Base-by-base conservation (phyloP, 2,113 vertebrate species). In the Nematolebias whitei region DNA sequence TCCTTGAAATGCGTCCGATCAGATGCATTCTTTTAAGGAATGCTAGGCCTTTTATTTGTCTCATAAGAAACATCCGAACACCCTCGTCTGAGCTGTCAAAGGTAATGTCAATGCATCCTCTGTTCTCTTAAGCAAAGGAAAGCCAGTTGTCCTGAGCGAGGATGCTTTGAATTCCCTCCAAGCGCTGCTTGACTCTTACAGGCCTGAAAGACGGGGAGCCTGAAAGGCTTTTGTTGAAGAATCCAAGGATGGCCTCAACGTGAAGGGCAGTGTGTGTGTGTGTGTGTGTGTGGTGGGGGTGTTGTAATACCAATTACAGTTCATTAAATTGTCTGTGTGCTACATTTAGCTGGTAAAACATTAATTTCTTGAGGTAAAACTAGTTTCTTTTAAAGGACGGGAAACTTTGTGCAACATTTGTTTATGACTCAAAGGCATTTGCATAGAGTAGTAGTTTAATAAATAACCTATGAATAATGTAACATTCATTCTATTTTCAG, bases 201-300 rank as follows among this genome's bases (percentile, higher is more conserved):
- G 68, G 81, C 57, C 80, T 80, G 78, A 88, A 81, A 87, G 80
- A 78, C 68, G 26, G 64, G 81, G 54, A 74, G 78, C 68, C 70
- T 76, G 74, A 87, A 86, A 80, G 71, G 85, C 85, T 86, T 91
- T 91, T 88, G 85, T 87, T 89, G 65, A 71, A 87, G 76, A 79
- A 62, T 86, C 65, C 68, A 68, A 85, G 75, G 78, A 76, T 83
- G 71, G 71, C 79, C 76, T 88, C 82, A 87, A 83, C 88, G 75
- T 77, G 80, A 74, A 72, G 50, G 68, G 70, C 70, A 69, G 64
- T 57, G 68, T 53, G 56, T 76, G 63, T 12, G 43, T 47, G 53
- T 61, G 74, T 50, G 41, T 49, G 38, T 24, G 26, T 48, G 64
- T 62, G 77, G 32, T 35, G 5, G 1, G 5, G 1, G 32, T 8